Percentiles rank a stretch among this genome's conserved stretches.
Conservation (phyloP, 92 coral and sea anemone genomes). For the Epizoanthus illoricatus region DNA sequence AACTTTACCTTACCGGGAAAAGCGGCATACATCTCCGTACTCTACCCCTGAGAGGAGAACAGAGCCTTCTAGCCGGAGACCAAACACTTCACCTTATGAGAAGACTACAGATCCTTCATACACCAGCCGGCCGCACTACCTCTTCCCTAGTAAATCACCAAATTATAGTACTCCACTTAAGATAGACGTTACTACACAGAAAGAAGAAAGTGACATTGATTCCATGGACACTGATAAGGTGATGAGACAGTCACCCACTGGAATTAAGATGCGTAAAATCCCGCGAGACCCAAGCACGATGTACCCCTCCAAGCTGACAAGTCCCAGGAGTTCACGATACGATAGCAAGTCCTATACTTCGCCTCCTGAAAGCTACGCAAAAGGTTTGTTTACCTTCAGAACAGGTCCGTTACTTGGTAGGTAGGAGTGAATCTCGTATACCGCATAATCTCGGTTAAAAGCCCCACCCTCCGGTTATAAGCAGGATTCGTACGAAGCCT, state of each 20-base stretch:
- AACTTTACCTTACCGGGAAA: neutral
- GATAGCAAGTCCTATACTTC: constrained; percentile 6
- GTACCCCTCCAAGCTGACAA: constrained; percentile 53
- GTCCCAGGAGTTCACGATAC: constrained; percentile 5
- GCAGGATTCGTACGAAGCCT: too few species aligned
- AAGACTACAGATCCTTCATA: constrained; percentile 15
- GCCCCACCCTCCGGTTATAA: too few species aligned
- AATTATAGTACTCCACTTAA: constrained; percentile 25
- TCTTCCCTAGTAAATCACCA: constrained; percentile 45
- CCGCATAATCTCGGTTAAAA: too few species aligned
- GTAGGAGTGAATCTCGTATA: too few species aligned
- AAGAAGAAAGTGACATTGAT: constrained; percentile 71
- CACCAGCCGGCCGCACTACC: constrained; percentile 5
- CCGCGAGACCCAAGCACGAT: constrained; percentile 80
- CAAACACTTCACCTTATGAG: neutral
- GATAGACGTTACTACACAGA: constrained; percentile 36
- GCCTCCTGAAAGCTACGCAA: neutral
- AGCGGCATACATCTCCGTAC: constrained; percentile 13
- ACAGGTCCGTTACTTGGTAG: too few species aligned
- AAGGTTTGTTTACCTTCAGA: constrained; percentile 17
- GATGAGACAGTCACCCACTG: constrained; percentile 94
- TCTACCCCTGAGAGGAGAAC: neutral
- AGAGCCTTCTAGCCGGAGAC: neutral
- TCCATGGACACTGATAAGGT: constrained; percentile 88
- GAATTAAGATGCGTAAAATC: constrained; percentile 85